These are phyloP conservation scores for Ailuropoda melanoleuca DNA, from an alignment of 2,113 vertebrate genomes.

Conservation along the genomic window DNA sequence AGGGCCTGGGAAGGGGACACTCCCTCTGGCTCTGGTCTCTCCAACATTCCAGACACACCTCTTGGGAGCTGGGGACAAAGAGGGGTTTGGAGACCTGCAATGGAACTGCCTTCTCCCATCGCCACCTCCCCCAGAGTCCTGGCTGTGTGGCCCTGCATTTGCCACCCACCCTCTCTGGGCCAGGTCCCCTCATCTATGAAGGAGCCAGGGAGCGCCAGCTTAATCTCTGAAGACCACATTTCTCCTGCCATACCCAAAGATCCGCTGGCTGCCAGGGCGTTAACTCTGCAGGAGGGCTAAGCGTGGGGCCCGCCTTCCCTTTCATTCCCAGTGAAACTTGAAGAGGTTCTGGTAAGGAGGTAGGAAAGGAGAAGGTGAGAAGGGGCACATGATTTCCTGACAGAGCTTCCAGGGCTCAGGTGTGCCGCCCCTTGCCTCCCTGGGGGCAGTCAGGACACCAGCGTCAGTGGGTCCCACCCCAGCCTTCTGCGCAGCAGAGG, in stretches of 20 bases:
- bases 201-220: background rate
- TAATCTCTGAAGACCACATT: background rate
- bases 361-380: background rate
- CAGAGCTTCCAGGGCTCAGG: background rate
- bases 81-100: background rate
- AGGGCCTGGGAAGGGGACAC: constrained; percentile 46
- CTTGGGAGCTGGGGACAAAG: constrained; percentile 8
- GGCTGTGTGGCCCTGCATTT: background rate
- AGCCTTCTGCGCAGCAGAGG: background rate
- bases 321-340: constrained; percentile 45
- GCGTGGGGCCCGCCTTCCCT: background rate
- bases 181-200: background rate
- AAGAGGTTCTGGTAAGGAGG: background rate
- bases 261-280: background rate
- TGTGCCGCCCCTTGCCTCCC: background rate
- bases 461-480: background rate
- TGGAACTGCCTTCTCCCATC: background rate
- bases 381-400: background rate
- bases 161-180: background rate
- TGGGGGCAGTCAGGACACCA: background rate
- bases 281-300: constrained; percentile 3
- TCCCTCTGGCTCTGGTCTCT: constrained; percentile 63
- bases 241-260: background rate
- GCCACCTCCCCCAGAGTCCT: background rate
- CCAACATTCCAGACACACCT: constrained; percentile 61